Conservation (phyloP, 2,113 vertebrate genomes). For the Gila orcuttii region DNA sequence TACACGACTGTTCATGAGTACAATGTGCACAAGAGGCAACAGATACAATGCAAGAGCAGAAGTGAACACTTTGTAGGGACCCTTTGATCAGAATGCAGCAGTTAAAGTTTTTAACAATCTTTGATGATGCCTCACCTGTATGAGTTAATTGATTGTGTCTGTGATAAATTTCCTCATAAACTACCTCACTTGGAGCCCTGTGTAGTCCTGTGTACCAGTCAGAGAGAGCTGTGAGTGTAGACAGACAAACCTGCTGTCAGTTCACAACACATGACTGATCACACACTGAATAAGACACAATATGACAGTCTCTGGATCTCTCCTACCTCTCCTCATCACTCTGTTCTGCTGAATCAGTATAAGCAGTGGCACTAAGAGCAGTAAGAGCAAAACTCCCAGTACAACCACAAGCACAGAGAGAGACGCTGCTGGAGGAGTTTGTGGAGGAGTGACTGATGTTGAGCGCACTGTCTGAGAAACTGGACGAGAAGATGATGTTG, state of each 20-base stretch:
- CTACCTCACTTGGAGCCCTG: not conserved
- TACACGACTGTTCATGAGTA: not conserved
- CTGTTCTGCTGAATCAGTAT: not conserved
- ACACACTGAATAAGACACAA: too few relatives aligned
- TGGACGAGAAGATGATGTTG: too few relatives aligned
- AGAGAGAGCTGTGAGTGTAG: constrained; percentile 2
- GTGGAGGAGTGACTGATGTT: not conserved
- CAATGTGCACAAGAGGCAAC: not conserved
- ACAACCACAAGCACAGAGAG: not conserved
- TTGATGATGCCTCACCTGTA: not conserved
- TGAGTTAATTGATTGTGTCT: not conserved
- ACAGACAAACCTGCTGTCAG: not conserved
- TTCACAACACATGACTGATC: not conserved
- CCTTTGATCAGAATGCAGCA: too few relatives aligned
- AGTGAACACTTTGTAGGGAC: not conserved
- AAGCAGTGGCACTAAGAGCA: constrained; percentile 1
- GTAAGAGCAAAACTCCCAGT: not conserved
- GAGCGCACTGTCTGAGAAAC: too few relatives aligned
- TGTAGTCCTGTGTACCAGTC: not conserved
- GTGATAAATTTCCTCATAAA: constrained; percentile 22
- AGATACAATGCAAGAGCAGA: too few relatives aligned
- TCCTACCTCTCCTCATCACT: not conserved
- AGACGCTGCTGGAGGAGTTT: not conserved
- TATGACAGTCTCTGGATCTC: not conserved
- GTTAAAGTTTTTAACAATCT: not conserved